Base-by-base conservation (phyloP, 2,797 vertebrate genomes). In the Chiroxiphia lanceolata region DNA sequence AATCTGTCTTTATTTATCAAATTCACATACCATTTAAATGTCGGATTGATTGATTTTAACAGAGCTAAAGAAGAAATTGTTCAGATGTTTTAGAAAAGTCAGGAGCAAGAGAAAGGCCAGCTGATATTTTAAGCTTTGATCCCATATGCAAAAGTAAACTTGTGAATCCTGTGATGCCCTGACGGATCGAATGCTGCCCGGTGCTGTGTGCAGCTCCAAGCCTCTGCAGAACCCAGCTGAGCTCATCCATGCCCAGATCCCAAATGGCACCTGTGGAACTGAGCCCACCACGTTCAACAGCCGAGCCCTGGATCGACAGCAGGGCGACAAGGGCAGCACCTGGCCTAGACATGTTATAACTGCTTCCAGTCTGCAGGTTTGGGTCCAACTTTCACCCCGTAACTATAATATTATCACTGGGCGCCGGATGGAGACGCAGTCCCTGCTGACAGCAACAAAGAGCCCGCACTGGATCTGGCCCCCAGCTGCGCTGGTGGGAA, bases 1-100 rank as follows among this genome's bases (percentile, higher is more conserved):
- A 96, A 97, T 70, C 90, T 98, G 97, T 98, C 97, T 97, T 98
- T 98, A 95, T 98, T 98, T 97, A 89, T 89, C 83, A 93, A 94
- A 90, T 77, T 57, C 83, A 91, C 69, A 36, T 57, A 76, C 56
- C 72, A 79, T 75, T 94, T 45, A 59, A 45, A 51, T 47, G 78
- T 94, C 61, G 12, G 50, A 53, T 17, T 70, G 74, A 82, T 44
- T 68, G 63, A 81, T 86, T 91, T 91, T 47, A 74, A 74, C 65
- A 63, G 40, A 90, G 67, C 51, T 56, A 31, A 83, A 54, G 83
- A 83, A 92, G 81, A 85, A 95, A 64, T 60, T 82, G 56, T 83
- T 74, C 64, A 61, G 81, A 65, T 89, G 76, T 45, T 93, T 78
- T 87, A 94, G 86, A 91, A 83, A 94, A 93, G 74, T 65, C 72